Percentiles rank a stretch among this genome's conserved stretches.
Conservation (phyloP, 2,797 vertebrate species). For the Melanotaenia pygmaea region DNA sequence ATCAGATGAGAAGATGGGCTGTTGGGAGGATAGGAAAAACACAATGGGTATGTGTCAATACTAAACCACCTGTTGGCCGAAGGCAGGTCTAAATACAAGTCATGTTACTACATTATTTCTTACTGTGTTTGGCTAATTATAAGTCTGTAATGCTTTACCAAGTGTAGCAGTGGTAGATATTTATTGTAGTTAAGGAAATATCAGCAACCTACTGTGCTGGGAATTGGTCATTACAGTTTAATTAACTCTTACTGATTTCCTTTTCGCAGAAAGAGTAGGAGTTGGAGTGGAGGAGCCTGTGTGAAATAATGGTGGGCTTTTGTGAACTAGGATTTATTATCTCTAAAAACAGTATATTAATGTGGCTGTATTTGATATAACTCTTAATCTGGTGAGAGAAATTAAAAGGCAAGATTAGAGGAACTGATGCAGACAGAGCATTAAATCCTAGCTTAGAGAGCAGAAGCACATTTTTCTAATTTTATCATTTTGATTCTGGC, state of each 20-base stretch:
- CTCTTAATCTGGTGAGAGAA: background rate
- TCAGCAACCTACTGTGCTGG: background rate
- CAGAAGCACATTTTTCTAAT: background rate
- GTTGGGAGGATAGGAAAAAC: background rate
- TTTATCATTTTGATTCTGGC: background rate
- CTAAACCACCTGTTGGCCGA: too few relatives aligned
- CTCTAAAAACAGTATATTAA: background rate
- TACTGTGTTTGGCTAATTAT: background rate
- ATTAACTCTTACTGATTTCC: background rate
- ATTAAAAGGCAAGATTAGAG: background rate
- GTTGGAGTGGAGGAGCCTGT: background rate
- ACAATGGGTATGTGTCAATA: background rate
- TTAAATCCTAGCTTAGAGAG: background rate
- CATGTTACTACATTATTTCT: background rate
- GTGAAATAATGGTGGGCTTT: background rate
- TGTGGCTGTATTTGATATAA: background rate
- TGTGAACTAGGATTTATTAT: background rate
- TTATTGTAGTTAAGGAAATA: background rate
- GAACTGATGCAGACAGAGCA: background rate
- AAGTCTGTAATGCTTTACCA: background rate
- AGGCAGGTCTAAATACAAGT: too few relatives aligned
- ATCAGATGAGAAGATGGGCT: constrained; percentile 1
- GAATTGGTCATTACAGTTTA: background rate
- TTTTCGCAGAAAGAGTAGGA: background rate
- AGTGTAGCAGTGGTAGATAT: background rate